A percentile compares a stretch with the other conserved stretches of the same genome.
These are phyloP conservation scores for Taphrorychus bicolor DNA, from an alignment of 2,888 invertebrate species.

Conservation along the genomic window DNA sequence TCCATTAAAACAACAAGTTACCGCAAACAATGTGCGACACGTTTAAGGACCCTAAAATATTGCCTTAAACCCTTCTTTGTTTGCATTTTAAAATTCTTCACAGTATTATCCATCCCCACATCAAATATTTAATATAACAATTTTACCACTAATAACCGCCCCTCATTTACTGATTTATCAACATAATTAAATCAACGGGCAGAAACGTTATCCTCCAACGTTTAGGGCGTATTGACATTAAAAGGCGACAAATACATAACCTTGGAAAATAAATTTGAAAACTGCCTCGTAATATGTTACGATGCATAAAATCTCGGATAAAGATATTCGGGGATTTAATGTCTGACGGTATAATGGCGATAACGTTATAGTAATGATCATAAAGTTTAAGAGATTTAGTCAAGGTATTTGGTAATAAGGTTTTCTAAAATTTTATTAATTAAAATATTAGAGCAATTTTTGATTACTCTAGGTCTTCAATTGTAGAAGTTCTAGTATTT, in stretches of 20 bases:
- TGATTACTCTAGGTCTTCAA: too few relatives aligned
- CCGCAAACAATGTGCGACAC: background rate
- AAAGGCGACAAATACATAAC: conserved; percentile 37
- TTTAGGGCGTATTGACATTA: conserved; percentile 32
- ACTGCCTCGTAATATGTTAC: conserved; percentile 37
- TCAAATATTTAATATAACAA: background rate
- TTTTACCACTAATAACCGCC: background rate
- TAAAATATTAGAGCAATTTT: background rate
- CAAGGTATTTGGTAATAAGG: background rate
- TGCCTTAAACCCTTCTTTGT: background rate
- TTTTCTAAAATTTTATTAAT: background rate
- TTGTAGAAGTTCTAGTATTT: too few relatives aligned
- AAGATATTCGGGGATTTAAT: conserved; percentile 35
- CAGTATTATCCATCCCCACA: background rate
- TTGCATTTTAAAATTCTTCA: background rate
- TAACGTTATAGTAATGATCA: conserved; percentile 32
- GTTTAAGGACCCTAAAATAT: background rate
- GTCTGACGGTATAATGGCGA: conserved; percentile 19
- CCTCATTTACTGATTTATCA: conserved; percentile 15
- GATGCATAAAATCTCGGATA: conserved; percentile 37
- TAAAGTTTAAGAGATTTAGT: conserved; percentile 31
- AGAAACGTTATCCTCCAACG: conserved; percentile 24
- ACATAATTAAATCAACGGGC: conserved; percentile 20
- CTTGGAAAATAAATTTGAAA: conserved; percentile 36
- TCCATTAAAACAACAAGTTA: background rate